These are phyloP conservation scores for Nematolebias whitei DNA, from an alignment of 2,113 vertebrate genomes.

Conservation along the genomic window DNA sequence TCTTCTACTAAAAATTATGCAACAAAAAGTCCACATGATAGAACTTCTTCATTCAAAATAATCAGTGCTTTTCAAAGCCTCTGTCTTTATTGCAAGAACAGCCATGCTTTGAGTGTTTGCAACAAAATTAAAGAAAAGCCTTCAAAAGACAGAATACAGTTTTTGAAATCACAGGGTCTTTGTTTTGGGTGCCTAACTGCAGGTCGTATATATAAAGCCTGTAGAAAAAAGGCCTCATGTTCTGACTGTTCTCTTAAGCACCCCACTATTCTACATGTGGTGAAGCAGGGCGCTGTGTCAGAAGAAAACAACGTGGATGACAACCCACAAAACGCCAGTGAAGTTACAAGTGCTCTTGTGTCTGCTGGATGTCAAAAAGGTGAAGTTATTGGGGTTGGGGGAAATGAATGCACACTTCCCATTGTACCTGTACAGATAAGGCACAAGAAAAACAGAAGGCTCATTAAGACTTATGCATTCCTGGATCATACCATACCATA, in stretches of 20 bases:
- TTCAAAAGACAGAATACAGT: background rate
- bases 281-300: background rate
- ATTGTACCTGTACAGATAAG: background rate
- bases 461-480: background rate
- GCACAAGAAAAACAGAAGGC: background rate
- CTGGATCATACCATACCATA: no score
- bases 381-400: background rate
- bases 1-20: background rate
- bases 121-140: background rate
- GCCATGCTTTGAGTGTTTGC: background rate
- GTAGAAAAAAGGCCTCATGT: background rate
- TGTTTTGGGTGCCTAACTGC: slow-evolving; percentile 4
- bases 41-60: background rate
- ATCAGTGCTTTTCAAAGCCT: background rate
- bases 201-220: background rate
- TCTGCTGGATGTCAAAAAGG: background rate
- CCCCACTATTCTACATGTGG: background rate
- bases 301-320: background rate
- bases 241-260: background rate
- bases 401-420: background rate
- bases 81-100: background rate
- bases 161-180: background rate
- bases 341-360: background rate
- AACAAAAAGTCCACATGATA: background rate
- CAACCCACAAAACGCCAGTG: background rate